phyloP scores from a whole-genome alignment of 2,113 vertebrate species.

The Cygnus buccinator region DNA sequence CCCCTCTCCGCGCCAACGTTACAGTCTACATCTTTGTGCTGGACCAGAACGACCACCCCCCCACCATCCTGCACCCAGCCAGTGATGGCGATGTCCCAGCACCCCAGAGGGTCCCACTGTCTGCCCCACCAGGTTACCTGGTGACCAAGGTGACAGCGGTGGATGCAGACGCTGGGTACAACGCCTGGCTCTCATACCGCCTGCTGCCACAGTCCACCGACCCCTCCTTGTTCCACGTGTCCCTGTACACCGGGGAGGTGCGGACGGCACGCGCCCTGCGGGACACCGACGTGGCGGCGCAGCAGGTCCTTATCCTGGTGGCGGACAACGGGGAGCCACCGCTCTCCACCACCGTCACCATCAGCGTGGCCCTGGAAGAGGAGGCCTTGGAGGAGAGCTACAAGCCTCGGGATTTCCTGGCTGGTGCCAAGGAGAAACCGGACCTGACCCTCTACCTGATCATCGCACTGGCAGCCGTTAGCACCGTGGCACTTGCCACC shows the following conservation, averaged over 20 bases:
- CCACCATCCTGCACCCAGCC: conserved; percentile 82
- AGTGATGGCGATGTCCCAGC: conserved; percentile 61
- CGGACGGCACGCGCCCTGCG: conserved; percentile 80
- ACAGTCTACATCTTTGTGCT: conserved; percentile 80
- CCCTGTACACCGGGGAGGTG: conserved; percentile 85
- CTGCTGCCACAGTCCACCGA: conserved; percentile 82
- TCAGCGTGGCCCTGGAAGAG: conserved; percentile 86
- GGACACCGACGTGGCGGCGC: conserved; percentile 80
- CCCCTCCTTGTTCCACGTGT: conserved; percentile 82
- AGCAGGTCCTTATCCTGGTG: conserved; percentile 84
- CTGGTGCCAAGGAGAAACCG: conserved; percentile 65
- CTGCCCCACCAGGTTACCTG: conserved; percentile 83
- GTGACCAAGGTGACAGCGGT: conserved; percentile 89
- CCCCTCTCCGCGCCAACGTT: conserved; percentile 67
- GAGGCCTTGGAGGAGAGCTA: conserved; percentile 71
- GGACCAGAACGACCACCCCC: conserved; percentile 83
- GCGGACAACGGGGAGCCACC: conserved; percentile 85
- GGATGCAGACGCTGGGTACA: conserved; percentile 87
- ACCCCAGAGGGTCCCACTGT: conserved; percentile 80
- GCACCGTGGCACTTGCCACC: conserved; percentile 75
- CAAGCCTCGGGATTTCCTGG: conserved; percentile 74
- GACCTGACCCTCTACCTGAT: conserved; percentile 87
- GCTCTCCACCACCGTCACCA: conserved; percentile 83
- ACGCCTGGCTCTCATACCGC: conserved; percentile 87
- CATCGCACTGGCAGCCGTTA: conserved; percentile 78